Conservation (phyloP, 2,888 invertebrate genomes). For the Parnassius apollo region DNA sequence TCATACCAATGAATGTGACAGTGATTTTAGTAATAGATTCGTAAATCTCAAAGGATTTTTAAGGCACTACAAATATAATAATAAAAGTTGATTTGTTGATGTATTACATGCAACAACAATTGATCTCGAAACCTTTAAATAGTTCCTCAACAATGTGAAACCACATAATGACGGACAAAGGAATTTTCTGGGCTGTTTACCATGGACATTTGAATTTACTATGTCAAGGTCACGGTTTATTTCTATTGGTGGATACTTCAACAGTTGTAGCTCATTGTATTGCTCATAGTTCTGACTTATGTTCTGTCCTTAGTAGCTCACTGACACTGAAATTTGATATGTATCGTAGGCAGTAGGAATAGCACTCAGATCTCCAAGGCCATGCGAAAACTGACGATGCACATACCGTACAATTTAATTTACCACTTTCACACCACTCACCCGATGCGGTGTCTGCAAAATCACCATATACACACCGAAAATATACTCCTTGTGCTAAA, state of each 20-base stretch:
- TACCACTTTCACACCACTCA: constrained; percentile 69
- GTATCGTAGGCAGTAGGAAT: constrained; percentile 29
- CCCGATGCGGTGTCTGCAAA: constrained; percentile 63
- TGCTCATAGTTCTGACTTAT: constrained; percentile 1
- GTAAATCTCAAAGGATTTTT: too few species aligned
- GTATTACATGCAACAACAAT: constrained; percentile 12
- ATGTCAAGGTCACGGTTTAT: constrained; percentile 27
- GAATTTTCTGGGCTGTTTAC: constrained; percentile 26
- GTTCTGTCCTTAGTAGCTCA: constrained; percentile 1
- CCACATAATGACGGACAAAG: constrained; percentile 14
- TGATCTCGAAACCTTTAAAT: constrained; percentile 5
- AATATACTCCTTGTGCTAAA: constrained; percentile 69
- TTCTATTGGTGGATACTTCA: constrained; percentile 13
- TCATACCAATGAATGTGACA: too few species aligned
- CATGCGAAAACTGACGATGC: constrained; percentile 41
- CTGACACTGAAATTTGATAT: constrained; percentile 40
- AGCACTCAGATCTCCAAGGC: constrained; percentile 51
- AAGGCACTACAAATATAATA: constrained; percentile 1
- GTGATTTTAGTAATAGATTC: too few species aligned
- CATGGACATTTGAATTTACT: constrained; percentile 20
- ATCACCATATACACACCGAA: constrained; percentile 71
- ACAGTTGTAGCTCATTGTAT: constrained; percentile 4
- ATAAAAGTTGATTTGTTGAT: constrained; percentile 9
- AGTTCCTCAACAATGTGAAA: constrained; percentile 17
- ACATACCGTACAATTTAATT: constrained; percentile 47